These are phyloP conservation scores for Antheraea yamamai DNA, from an alignment of 2,888 invertebrate species.

Conservation along the genomic window DNA sequence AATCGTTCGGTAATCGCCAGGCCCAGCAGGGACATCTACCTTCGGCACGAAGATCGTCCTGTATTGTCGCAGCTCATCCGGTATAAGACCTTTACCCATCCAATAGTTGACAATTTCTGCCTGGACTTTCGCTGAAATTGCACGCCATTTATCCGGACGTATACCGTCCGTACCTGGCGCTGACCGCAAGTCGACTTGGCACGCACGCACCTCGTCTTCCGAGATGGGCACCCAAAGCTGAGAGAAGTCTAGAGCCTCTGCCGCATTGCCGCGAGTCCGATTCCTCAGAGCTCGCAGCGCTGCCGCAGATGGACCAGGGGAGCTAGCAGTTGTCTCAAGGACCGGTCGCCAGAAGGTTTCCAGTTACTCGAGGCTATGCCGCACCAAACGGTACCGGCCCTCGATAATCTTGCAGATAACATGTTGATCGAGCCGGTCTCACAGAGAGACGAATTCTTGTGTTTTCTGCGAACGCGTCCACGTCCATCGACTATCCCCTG, in stretches of 20 bases:
- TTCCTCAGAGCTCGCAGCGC: too few species aligned
- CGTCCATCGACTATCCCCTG: not conserved
- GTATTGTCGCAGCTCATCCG: not conserved
- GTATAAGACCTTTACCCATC: not conserved
- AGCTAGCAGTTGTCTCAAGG: too few species aligned
- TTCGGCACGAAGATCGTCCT: conserved; percentile 3
- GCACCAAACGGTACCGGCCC: not conserved
- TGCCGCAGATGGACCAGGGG: too few species aligned
- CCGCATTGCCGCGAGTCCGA: too few species aligned
- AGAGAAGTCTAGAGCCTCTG: too few species aligned
- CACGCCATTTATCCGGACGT: too few species aligned
- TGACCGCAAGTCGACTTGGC: too few species aligned
- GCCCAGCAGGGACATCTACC: not conserved
- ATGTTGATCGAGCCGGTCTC: not conserved
- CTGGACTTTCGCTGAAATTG: too few species aligned
- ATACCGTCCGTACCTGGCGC: too few species aligned
- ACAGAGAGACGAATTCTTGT: not conserved
- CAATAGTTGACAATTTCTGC: too few species aligned
- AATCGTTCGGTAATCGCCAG: not conserved
- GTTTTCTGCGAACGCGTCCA: not conserved
- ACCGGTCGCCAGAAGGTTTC: not conserved
- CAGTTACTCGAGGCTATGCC: not conserved
- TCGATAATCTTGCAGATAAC: not conserved
- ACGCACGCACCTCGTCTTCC: too few species aligned
- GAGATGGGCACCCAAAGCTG: too few species aligned